phyloP scores from a whole-genome alignment of 2,113 vertebrate species.

The Pelecanus crispus region DNA sequence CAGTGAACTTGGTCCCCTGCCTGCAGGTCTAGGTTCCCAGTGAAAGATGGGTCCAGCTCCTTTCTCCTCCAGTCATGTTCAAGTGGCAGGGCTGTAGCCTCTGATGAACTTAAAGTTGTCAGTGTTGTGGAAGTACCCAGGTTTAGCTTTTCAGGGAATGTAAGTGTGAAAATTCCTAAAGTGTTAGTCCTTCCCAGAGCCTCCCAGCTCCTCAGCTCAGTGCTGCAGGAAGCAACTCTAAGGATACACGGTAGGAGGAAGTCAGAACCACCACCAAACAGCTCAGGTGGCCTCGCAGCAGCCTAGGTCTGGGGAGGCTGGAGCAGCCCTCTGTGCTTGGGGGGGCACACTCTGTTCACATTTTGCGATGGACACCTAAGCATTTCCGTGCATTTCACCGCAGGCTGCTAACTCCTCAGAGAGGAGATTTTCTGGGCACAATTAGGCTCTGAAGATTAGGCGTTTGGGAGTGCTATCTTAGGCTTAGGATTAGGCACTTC shows the following conservation, averaged over 20 bases:
- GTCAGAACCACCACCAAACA: background rate
- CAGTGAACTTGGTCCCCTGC: background rate
- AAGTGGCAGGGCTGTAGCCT: background rate
- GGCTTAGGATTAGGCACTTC: no score
- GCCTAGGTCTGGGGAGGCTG: background rate
- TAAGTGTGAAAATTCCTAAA: background rate
- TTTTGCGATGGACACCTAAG: background rate
- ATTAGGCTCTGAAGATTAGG: background rate
- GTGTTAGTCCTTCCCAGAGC: background rate
- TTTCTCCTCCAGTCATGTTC: background rate
- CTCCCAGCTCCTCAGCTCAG: background rate
- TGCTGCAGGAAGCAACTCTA: background rate
- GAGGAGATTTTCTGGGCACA: background rate
- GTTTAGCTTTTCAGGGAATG: background rate
- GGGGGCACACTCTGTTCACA: background rate
- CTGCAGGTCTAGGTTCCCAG: background rate
- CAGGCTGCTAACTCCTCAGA: background rate
- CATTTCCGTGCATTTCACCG: fast-evolving
- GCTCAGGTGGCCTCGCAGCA: background rate
- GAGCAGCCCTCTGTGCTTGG: background rate
- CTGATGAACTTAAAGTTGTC: background rate
- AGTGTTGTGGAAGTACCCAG: no score
- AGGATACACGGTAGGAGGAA: fast-evolving
- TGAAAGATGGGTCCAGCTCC: background rate
- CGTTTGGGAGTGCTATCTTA: background rate